Evolutionary conservation across 2,113 vertebrate species (phyloP).

Genomic region (Epinephelus fuscoguttatus): DNA sequence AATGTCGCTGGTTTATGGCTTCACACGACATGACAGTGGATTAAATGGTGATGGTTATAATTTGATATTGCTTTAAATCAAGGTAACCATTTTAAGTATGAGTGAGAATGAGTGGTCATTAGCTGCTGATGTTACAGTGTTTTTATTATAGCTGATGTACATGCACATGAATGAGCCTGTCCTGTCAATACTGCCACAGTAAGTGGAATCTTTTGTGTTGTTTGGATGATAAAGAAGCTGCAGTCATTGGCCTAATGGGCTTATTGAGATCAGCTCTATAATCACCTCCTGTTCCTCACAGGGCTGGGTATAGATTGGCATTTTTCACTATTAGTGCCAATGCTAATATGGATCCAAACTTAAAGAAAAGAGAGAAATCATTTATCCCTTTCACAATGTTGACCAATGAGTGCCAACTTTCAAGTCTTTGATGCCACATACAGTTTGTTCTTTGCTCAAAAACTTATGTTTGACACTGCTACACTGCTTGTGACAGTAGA

Average conservation of each 20-base stretch:
- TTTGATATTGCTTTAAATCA: neutral
- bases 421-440: neutral
- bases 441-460: neutral
- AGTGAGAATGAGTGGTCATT: neutral
- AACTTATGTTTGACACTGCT: neutral
- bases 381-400: neutral
- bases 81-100: neutral
- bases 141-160: too few relatives aligned
- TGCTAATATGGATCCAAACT: neutral
- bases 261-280: slow-evolving; percentile 73
- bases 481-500: neutral
- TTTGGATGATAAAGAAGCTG: slow-evolving; percentile 44
- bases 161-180: neutral
- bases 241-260: slow-evolving; percentile 61
- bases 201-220: slow-evolving; percentile 18
- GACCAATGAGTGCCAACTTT: neutral
- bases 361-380: too few relatives aligned
- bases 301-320: slow-evolving; percentile 24
- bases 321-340: slow-evolving; percentile 28
- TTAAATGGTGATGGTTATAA: neutral
- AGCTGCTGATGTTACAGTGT: neutral
- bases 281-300: slow-evolving; percentile 55
- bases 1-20: neutral
- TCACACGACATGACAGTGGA: neutral
- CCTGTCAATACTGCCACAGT: neutral